These are phyloP conservation scores for Siniperca chuatsi DNA, from an alignment of 2,113 vertebrate genomes.

Conservation along the genomic window DNA sequence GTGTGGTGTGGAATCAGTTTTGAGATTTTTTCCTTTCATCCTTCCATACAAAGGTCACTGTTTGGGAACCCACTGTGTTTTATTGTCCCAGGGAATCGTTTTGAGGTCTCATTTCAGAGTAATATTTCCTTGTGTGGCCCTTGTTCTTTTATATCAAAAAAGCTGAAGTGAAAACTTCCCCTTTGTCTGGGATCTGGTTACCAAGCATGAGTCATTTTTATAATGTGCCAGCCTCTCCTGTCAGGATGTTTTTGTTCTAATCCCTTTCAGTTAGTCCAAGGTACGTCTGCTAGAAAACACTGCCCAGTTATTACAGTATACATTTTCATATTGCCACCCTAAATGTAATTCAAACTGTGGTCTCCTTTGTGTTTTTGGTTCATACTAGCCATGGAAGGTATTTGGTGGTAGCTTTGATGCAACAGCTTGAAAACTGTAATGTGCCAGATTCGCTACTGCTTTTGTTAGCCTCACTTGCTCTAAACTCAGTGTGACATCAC, in stretches of 20 bases:
- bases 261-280: constrained; percentile 63
- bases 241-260: constrained; percentile 76
- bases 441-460: constrained; percentile 55
- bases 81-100: constrained; percentile 70
- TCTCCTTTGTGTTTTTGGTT: constrained; percentile 69
- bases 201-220: constrained; percentile 70
- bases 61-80: constrained; percentile 69
- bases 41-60: constrained; percentile 61
- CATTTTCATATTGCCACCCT: constrained; percentile 74
- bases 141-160: constrained; percentile 70
- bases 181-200: constrained; percentile 76
- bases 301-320: constrained; percentile 67
- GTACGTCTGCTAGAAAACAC: constrained; percentile 67
- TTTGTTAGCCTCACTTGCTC: constrained; percentile 55
- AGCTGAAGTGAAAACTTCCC: constrained; percentile 73
- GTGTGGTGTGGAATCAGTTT: constrained; percentile 58
- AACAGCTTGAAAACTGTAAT: constrained; percentile 57
- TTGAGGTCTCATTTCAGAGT: constrained; percentile 67
- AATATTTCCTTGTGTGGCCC: constrained; percentile 60
- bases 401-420: constrained; percentile 72
- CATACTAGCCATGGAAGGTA: constrained; percentile 60
- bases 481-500: constrained; percentile 59
- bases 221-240: constrained; percentile 64
- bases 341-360: constrained; percentile 67
- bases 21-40: constrained; percentile 45